These are phyloP conservation scores for Theretra japonica DNA, from an alignment of 2,888 invertebrate genomes.

Conservation along the genomic window DNA sequence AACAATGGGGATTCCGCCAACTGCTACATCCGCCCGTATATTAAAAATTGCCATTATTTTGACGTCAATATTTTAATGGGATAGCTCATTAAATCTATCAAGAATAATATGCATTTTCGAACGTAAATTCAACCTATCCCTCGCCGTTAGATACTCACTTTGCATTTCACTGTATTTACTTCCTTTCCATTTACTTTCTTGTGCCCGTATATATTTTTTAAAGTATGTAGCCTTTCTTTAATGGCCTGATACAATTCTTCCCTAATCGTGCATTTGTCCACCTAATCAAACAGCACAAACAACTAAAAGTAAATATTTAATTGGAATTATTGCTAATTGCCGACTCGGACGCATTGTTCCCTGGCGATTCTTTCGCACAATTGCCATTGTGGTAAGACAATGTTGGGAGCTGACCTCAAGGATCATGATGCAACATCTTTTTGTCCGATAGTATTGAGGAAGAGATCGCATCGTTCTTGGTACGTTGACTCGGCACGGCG, in stretches of 20 bases:
- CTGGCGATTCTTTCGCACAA: slow-evolving; percentile 78
- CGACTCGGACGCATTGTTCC: slow-evolving; percentile 73
- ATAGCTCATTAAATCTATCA: too few relatives aligned
- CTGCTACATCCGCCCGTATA: neutral
- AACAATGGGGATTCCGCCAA: neutral
- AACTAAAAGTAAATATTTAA: slow-evolving; percentile 74
- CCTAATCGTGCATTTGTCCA: slow-evolving; percentile 53
- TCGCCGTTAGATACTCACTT: too few relatives aligned
- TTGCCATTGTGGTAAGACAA: slow-evolving; percentile 80
- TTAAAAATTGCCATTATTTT: neutral
- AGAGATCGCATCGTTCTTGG: slow-evolving; percentile 53
- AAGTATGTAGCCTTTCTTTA: slow-evolving; percentile 15
- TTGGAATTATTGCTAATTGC: slow-evolving; percentile 75
- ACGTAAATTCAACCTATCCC: too few relatives aligned
- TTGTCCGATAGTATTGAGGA: slow-evolving; percentile 53
- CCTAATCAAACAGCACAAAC: slow-evolving; percentile 54
- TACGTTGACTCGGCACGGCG: slow-evolving; percentile 45
- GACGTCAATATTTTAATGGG: too few relatives aligned
- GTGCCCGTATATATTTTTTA: neutral
- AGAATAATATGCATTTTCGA: too few relatives aligned
- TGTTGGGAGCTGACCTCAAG: slow-evolving; percentile 82
- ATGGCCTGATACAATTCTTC: slow-evolving; percentile 35
- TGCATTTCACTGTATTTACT: too few relatives aligned
- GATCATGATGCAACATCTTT: slow-evolving; percentile 69
- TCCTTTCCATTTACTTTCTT: too few relatives aligned